A percentile compares a stretch with the other conserved stretches of the same genome.
phyloP scores from a whole-genome alignment of 2,797 vertebrate genomes.

The Chlorospingus semifuscus region DNA sequence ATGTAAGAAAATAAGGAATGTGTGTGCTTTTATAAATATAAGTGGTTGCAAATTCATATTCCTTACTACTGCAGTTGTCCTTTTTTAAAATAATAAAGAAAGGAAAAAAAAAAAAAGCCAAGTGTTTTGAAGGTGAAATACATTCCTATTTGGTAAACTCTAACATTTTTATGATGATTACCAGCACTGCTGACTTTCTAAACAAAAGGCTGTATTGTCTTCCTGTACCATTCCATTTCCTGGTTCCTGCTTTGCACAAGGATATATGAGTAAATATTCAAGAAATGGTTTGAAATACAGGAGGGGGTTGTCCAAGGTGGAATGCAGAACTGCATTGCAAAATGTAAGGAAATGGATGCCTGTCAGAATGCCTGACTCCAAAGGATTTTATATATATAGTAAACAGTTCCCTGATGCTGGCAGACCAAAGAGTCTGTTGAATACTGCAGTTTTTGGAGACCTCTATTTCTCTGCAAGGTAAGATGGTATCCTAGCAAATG shows the following conservation, averaged over 20 bases:
- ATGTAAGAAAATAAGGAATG: constrained; percentile 61
- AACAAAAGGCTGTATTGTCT: constrained; percentile 65
- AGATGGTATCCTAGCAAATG: constrained; percentile 64
- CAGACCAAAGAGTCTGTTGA: constrained; percentile 75
- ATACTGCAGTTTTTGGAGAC: constrained; percentile 71
- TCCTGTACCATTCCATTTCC: constrained; percentile 49
- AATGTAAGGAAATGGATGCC: constrained; percentile 58
- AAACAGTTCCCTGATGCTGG: constrained; percentile 58
- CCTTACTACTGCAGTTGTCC: constrained; percentile 45
- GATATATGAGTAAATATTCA: constrained; percentile 5
- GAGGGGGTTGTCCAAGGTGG: constrained; percentile 40
- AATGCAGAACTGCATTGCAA: constrained; percentile 54
- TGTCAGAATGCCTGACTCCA: constrained; percentile 60
- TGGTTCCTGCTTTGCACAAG: constrained; percentile 51
- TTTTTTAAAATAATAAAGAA: constrained; percentile 11
- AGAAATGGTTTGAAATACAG: constrained; percentile 64
- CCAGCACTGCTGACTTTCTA: constrained; percentile 63
- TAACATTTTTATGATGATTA: constrained; percentile 64
- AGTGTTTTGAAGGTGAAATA: constrained; percentile 66
- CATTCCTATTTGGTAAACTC: constrained; percentile 65
- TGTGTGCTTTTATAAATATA: constrained; percentile 65
- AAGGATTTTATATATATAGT: constrained; percentile 58
- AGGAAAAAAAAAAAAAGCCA: neutral
- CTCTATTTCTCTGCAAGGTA: constrained; percentile 78
- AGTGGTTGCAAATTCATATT: constrained; percentile 63